Evolutionary conservation across 1,140 invertebrate genomes (phyloP).

Genomic region (Goniozus legneri): DNA sequence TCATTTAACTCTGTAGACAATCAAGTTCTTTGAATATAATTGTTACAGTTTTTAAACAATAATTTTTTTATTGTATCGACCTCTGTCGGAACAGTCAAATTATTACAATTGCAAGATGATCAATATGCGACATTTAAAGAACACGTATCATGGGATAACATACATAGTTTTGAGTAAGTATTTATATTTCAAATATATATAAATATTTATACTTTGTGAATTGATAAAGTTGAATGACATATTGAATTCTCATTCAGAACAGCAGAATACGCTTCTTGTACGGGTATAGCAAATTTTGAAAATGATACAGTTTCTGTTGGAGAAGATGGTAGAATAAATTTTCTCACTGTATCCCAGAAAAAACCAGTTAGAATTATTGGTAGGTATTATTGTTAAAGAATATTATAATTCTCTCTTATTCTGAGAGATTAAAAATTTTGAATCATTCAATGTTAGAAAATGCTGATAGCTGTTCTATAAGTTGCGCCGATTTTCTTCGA

Average conservation of each 20-base stretch:
- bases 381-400: slow-evolving; percentile 33
- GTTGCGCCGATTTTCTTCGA: slow-evolving; percentile 72
- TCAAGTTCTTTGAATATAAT: slow-evolving; percentile 40
- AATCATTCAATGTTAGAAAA: slow-evolving; percentile 53
- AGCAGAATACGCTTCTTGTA: slow-evolving; percentile 60
- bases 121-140: slow-evolving; percentile 48
- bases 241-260: slow-evolving; percentile 22
- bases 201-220: slow-evolving; percentile 4
- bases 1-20: slow-evolving; percentile 51
- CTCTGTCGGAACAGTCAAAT: slow-evolving; percentile 61
- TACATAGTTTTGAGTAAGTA: slow-evolving; percentile 64
- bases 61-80: slow-evolving; percentile 64
- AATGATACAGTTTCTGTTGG: slow-evolving; percentile 73
- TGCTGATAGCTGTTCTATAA: slow-evolving; percentile 78
- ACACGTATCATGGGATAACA: slow-evolving; percentile 56
- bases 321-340: slow-evolving; percentile 77
- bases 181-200: slow-evolving; percentile 8
- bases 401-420: slow-evolving; percentile 1
- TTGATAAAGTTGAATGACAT: slow-evolving; percentile 3
- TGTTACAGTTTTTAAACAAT: slow-evolving; percentile 60
- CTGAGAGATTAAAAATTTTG: neutral
- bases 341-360: slow-evolving; percentile 63
- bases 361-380: slow-evolving; percentile 62
- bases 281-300: slow-evolving; percentile 64
- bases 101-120: slow-evolving; percentile 62